Base-by-base conservation (phyloP, 2,113 vertebrate genomes). In the Misgurnus mizolepis region DNA sequence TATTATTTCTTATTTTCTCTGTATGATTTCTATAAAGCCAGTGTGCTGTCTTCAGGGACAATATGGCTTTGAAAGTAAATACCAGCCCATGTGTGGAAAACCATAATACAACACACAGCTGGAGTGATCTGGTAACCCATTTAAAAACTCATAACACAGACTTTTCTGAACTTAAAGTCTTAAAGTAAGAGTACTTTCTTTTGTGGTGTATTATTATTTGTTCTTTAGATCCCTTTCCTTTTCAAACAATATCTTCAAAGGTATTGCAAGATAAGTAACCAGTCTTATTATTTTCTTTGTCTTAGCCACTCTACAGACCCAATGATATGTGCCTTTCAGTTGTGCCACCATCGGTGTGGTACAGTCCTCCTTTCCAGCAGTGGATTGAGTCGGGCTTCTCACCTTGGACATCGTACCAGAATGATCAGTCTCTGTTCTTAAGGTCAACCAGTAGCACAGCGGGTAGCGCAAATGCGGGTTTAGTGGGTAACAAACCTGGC, bases 101-200 rank as follows among this genome's bases (percentile, higher is more conserved):
- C 49, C 62, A 18, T 65, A 56, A 49, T 43, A 55, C 60, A n/a
- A 15, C 73, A 22, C 27, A 41, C 43, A 22, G 61, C 69, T 81
- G 83, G 81, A 61, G 41, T 41, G 53, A 82, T 22, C 17, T 8
- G 76, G 81, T 79, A 73, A 79, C 14, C 43, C 18, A 18, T 50
- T 39, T 27, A 39, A 34, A n/a, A 39, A 17, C 55, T 34, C 27
- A 34, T 34, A 34, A 34, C 27, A 34, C 27, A 34, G 27, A 3
- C 27, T 34, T 34, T 34, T 34, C 27, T 1, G 27, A 34, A 34
- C 27, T 34, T 34, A 34, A 34, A 2, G 27, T 34, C 27, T 34
- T 34, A 34, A 34, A 34, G 27, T 34, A 34, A 34, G 43, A 45
- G 43, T 5, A 45, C 43, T 45, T 45, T 45, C 1, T 7, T 45